A percentile compares a stretch with the other conserved stretches of the same genome.
phyloP scores from a whole-genome alignment of 2,113 vertebrate species.

The Brachirus orientalis region DNA sequence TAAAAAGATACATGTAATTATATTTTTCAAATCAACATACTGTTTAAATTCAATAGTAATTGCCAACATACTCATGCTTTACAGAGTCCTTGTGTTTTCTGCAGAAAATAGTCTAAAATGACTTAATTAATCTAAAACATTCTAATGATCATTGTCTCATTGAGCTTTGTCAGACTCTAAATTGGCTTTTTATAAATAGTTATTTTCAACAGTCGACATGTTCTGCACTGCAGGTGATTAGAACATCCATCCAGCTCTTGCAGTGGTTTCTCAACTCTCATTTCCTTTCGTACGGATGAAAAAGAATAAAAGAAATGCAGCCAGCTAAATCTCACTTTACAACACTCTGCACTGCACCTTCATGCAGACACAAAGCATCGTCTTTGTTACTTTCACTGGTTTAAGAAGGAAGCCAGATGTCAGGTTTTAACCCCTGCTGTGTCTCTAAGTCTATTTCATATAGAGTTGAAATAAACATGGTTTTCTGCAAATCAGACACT shows the following conservation, averaged over 20 bases:
- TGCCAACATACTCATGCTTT: no score
- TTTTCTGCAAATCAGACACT: constrained; percentile 29
- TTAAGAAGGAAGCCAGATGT: constrained; percentile 14
- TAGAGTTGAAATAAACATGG: constrained; percentile 16
- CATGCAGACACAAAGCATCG: constrained; percentile 13
- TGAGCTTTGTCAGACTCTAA: constrained; percentile 7
- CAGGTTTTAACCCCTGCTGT: neutral
- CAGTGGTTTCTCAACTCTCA: constrained; percentile 5
- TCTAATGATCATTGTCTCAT: constrained; percentile 6
- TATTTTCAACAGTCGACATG: no score
- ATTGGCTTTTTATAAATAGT: constrained; percentile 34
- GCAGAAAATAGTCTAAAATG: no score
- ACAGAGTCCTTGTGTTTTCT: no score
- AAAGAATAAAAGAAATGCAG: constrained; percentile 2
- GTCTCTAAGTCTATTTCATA: neutral
- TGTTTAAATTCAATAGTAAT: no score
- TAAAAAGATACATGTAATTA: no score
- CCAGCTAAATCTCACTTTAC: constrained; percentile 18
- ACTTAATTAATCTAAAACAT: neutral
- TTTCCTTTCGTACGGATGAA: constrained; percentile 40
- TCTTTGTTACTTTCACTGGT: constrained; percentile 29
- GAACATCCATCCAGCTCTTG: constrained; percentile 20
- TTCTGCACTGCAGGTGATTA: constrained; percentile 21
- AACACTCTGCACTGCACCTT: neutral
- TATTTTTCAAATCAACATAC: no score